These are phyloP conservation scores for Parnassius orleans DNA, from an alignment of 2,888 invertebrate species.

Conservation along the genomic window DNA sequence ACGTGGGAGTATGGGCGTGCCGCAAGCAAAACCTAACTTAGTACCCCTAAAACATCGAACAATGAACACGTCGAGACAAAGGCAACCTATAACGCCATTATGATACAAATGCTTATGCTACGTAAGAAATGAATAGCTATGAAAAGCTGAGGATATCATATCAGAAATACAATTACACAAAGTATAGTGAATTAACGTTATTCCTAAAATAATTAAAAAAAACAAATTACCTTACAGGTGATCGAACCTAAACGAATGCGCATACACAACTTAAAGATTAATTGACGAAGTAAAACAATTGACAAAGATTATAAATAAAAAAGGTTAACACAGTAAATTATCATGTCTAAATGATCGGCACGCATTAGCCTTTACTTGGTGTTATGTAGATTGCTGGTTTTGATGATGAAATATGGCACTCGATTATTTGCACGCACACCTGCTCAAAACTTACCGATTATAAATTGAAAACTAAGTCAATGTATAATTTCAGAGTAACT, in stretches of 20 bases:
- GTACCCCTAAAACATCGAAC: not conserved
- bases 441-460: not conserved
- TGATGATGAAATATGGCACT: not conserved
- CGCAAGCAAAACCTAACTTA: slow-evolving; percentile 2
- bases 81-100: slow-evolving; percentile 13
- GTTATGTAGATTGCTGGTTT: not conserved
- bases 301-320: not conserved
- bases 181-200: no score
- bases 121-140: not conserved
- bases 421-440: slow-evolving; percentile 3
- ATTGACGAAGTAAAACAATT: not conserved
- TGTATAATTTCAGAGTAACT: no score
- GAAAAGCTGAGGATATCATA: slow-evolving; percentile 4
- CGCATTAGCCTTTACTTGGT: slow-evolving; percentile 1
- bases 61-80: slow-evolving; percentile 7
- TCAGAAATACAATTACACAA: not conserved
- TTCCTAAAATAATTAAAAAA: not conserved
- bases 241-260: slow-evolving; percentile 5
- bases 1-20: not conserved
- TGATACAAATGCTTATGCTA: not conserved
- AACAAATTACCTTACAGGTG: not conserved
- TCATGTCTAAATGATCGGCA: not conserved
- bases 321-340: not conserved
- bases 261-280: not conserved
- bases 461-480: no score